Evolutionary conservation across 2,797 vertebrate genomes (phyloP), one percentile per base, ranked within the genome.

Genomic region (Darevskia nairensis): DNA sequence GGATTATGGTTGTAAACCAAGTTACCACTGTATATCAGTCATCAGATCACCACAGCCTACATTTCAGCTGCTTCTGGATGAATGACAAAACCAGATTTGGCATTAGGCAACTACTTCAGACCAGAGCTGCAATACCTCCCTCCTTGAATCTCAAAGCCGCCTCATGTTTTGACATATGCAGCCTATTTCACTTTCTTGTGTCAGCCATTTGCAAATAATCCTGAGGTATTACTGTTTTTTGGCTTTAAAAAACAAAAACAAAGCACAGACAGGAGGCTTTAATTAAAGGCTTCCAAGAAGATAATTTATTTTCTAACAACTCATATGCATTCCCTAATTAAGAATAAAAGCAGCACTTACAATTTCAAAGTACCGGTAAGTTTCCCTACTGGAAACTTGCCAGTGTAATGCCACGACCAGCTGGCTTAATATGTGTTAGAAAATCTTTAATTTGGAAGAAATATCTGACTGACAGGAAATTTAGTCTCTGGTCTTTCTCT

Each of bases 171-270:
- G 1, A 3, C 46, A 86, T 10, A 69, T 32, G 55, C 25, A 86
- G 82, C 8, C 64, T 0, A 55, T 55, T 55, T 55, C 50, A 55
- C 50, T 15, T 55, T 55, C 50, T 4, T 55, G 50, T 55, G 50
- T 55, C 50, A 15, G 50, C 13, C 50, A 4, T 4, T 55, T 55
- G 13, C 50, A 55, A 55, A 55, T 55, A 55, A 50, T 0, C 1
- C 64, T 59, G 88, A 90, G 88, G 81, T 59, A 87, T 1, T 75
- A 7, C 15, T 15, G 77, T 59, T 86, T 87, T 89, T 86, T 23
- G 21, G 21, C n/a, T 71, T 71, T 71, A 80, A 35, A 46, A 82
- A n/a, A 19, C 0, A 85, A 84, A 44, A 44, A 21, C 25, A 66
- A 86, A 80, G 7, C 64, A 69, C 4, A 15, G 29, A 55, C 23